Base-by-base conservation (phyloP, 2,888 invertebrate genomes). In the Dryomyza anilis region DNA sequence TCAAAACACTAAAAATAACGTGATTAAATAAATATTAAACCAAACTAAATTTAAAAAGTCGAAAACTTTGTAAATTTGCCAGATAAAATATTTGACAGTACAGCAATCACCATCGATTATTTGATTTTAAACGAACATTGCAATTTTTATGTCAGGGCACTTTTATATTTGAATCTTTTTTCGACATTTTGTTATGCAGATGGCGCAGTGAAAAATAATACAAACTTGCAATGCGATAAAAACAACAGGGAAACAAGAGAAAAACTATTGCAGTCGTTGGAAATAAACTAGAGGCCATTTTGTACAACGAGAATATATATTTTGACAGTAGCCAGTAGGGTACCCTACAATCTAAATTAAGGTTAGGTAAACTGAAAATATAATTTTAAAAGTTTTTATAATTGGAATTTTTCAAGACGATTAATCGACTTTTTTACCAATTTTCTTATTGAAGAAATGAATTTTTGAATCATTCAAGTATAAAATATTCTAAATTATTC, bases 41-140 rank as follows among this genome's bases (percentile, higher is more conserved):
- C 2, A 8, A 2, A 16, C 19, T 16, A 45, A 45, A 43, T n/a
- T 23, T 2, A 48, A 48, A 48, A 48, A 25, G 10, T 43, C 16
- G 19, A 43, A 43, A 43, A 7, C 6, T n/a, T 16, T 39, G 39
- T 39, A 39, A 39, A 39, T 39, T 39, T 25, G 50, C 27, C 27
- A 25, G 25, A 36, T 23, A 36, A 55, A 43, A 56, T 56, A 43
- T n/a, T 25, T 25, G 23, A 56, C n/a, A 39, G 25, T 25, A n/a
- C 8, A 6, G 21, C 55, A 43, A 56, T 56, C 56, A 39, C 7
- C 56, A 43, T 39, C 56, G 56, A 39, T 56, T 56, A 56, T 56
- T 43, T 56, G 56, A 56, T 43, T 59, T 59, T 48, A 59, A 48
- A 30, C 59, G 46, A 58, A 29, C 56, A 43, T 43, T 43, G 43